Conservation (phyloP, 2,888 invertebrate species). For the Apodemia mormo region DNA sequence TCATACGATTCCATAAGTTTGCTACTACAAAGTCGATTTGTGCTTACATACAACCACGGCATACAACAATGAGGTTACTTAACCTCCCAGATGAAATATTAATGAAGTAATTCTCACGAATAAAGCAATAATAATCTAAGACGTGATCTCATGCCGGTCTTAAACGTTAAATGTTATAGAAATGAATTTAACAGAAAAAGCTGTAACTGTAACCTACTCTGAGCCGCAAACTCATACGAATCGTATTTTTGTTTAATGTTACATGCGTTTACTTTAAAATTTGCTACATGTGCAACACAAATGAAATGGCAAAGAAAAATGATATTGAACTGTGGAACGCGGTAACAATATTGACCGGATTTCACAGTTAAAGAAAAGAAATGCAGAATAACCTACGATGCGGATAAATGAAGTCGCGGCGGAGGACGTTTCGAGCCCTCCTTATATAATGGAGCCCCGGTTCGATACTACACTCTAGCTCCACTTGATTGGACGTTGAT, state of each 20-base stretch:
- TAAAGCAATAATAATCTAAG: neutral
- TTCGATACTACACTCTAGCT: slow-evolving; percentile 73
- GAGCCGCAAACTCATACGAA: neutral
- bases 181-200: neutral
- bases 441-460: slow-evolving; percentile 60
- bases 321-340: neutral
- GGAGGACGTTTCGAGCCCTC: slow-evolving; percentile 66
- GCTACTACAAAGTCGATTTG: neutral
- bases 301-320: slow-evolving; percentile 7
- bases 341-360: slow-evolving; percentile 30
- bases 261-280: neutral
- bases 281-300: neutral
- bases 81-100: neutral
- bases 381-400: slow-evolving; percentile 73
- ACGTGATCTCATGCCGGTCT: neutral
- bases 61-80: neutral
- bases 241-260: neutral
- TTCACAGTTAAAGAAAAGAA: slow-evolving; percentile 55
- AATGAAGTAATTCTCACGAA: neutral
- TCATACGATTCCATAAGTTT: neutral
- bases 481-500: slow-evolving; percentile 74
- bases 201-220: neutral
- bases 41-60: neutral
- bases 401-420: slow-evolving; percentile 70
- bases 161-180: neutral